phyloP scores from a whole-genome alignment of 2,888 invertebrate genomes.

The Chalcis sispes region DNA sequence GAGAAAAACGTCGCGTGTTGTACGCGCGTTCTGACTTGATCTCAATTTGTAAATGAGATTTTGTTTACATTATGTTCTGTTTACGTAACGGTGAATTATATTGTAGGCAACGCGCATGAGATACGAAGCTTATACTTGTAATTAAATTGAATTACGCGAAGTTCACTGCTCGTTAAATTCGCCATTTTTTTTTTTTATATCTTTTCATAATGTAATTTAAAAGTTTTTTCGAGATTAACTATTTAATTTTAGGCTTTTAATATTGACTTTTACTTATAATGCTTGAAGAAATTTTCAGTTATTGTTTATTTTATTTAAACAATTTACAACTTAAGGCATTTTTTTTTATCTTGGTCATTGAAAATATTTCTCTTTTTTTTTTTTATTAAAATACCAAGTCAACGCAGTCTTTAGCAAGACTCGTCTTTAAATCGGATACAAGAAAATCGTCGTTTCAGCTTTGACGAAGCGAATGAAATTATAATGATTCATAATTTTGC shows the following conservation, averaged over 20 bases:
- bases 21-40: conserved; percentile 5
- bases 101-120: neutral
- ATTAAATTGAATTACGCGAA: neutral
- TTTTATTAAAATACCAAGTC: neutral
- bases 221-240: neutral
- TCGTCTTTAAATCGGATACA: conserved; percentile 26
- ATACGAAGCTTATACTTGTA: neutral
- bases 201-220: no score
- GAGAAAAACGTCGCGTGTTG: conserved; percentile 12
- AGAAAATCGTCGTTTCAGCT: conserved; percentile 23
- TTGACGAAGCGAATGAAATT: conserved; percentile 50
- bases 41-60: conserved; percentile 42
- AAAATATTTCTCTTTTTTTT: no score
- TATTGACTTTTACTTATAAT: neutral
- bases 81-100: neutral
- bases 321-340: no score
- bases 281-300: neutral
- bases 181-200: no score
- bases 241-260: neutral
- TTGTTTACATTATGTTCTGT: conserved; percentile 13
- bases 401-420: no score
- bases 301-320: no score
- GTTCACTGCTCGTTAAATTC: neutral
- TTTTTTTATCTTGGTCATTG: no score
- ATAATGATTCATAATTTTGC: conserved; percentile 59